Evolutionary conservation across 2,888 invertebrate genomes (phyloP).

Genomic region (Polydrusus cervinus): DNA sequence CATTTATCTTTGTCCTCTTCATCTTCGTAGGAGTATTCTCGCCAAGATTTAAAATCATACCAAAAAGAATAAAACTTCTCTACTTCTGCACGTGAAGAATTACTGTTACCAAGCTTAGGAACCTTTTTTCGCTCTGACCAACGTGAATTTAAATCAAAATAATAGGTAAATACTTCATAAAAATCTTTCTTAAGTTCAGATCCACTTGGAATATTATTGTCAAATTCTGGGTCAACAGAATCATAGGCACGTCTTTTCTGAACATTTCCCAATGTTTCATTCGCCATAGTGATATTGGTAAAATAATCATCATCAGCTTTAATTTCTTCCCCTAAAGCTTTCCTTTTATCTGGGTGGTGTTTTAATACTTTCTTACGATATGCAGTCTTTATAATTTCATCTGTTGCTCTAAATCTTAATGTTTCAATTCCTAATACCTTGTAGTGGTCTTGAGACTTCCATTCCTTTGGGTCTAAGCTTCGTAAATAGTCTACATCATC

Average conservation of each 20-base stretch:
- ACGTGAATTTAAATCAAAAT: conserved; percentile 85
- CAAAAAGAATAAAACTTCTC: conserved; percentile 97
- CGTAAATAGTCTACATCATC: conserved; percentile 89
- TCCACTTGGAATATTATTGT: conserved; percentile 87
- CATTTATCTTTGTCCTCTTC: conserved; percentile 99
- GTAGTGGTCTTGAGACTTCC: conserved; percentile 99
- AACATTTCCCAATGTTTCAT: conserved; percentile 90
- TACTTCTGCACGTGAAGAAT: conserved; percentile 87
- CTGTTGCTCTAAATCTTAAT: conserved; percentile 88
- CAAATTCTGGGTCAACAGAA: conserved; percentile 96
- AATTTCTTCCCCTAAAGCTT: conserved; percentile 90
- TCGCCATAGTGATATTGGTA: conserved; percentile 98
- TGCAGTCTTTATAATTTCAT: conserved; percentile 94
- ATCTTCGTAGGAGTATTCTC: conserved; percentile 98
- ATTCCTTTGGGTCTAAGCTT: conserved; percentile 94
- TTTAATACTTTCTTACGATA: conserved; percentile 92
- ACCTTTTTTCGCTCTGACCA: conserved; percentile 94
- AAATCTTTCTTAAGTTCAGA: conserved; percentile 87
- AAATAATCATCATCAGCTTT: conserved; percentile 96
- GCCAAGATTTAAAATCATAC: conserved; percentile 99
- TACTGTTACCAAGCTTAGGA: conserved; percentile 85
- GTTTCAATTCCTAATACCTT: conserved; percentile 93
- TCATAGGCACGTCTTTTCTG: conserved; percentile 92
- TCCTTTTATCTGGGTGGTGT: conserved; percentile 99
- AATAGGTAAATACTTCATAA: conserved; percentile 79